Evolutionary conservation across 1,140 invertebrate genomes (phyloP).

Genomic region (Saccostrea echinata): DNA sequence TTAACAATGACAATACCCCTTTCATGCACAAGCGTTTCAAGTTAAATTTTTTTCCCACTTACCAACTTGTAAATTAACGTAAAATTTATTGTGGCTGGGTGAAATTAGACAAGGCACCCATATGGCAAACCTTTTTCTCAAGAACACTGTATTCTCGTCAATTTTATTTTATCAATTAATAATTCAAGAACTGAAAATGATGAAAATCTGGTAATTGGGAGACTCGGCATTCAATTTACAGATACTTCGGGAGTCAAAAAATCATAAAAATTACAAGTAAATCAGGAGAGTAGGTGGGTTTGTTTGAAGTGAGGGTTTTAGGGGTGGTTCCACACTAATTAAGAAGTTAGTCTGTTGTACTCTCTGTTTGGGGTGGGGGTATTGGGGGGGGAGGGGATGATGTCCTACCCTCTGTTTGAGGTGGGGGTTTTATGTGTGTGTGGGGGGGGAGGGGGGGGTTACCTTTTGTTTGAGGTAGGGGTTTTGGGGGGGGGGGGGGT

Average conservation of each 20-base stretch:
- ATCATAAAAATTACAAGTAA: too few relatives aligned
- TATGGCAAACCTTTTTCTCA: background rate
- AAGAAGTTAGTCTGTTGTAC: background rate
- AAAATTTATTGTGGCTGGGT: background rate
- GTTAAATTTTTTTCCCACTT: background rate
- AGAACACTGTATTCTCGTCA: too few relatives aligned
- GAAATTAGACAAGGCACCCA: background rate
- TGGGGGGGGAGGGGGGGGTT: background rate
- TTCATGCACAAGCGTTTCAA: background rate
- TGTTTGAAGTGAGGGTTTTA: background rate
- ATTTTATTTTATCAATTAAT: too few relatives aligned
- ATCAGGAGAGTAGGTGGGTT: too few relatives aligned
- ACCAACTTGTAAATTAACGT: background rate
- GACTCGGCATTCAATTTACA: too few relatives aligned
- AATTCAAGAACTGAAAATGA: too few relatives aligned
- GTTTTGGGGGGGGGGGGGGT: background rate
- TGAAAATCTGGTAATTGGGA: too few relatives aligned
- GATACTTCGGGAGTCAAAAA: too few relatives aligned
- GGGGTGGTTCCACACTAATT: background rate
- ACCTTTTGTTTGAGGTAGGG: slow-evolving; percentile 48
- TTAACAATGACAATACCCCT: too few relatives aligned
- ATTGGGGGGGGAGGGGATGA: background rate
- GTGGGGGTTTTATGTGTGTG: too few relatives aligned
- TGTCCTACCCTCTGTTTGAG: background rate
- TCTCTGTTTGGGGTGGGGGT: background rate